Base-by-base conservation (phyloP, 2,797 vertebrate genomes). In the Hapalemur alaotrensis region DNA sequence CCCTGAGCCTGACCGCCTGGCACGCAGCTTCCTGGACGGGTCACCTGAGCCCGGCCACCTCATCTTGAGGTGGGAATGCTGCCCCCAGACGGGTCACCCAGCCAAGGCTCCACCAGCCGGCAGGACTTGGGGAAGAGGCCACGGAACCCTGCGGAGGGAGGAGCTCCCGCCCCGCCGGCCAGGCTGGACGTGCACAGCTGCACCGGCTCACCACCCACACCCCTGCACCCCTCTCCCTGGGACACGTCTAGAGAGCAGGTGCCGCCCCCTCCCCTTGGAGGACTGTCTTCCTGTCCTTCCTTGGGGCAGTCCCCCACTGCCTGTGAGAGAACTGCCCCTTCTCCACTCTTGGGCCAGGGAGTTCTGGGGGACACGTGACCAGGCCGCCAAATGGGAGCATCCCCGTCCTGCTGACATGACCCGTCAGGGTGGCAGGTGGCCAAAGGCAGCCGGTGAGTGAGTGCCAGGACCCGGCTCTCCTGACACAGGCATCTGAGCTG, bases 311-410 rank as follows among this genome's bases (percentile, higher is more conserved):
- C 9, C 35, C 12, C 4, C 3, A 23, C 67, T 46, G 10, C 14
- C 61, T 30, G 5, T 38, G 2, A 35, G 13, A 59, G 50, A n/a
- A 20, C n/a, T 12, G 28, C 78, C 78, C 15, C 7, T 7, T 23
- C 63, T 65, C 23, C 0, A 3, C 61, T 35, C 41, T 72, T 0
- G 2, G 57, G 25, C 54, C 38, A 4, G 14, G 86, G 41, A 48
- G 32, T 78, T 20, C n/a, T 22, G n/a, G 46, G 48, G 41, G 32
- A 46, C 9, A 3, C 11, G 2, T 2, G 52, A 30, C 57, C 14
- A 69, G 38, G n/a, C 57, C 78, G 23, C 70, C 20, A n/a, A 20
- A 20, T 6, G 0, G 0, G 35, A 72, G 80, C 8, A 3, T 25
- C 67, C 18, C 7, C 20, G 1, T 32, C 35, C 35, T 28, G 14